Percentiles rank a stretch among this genome's conserved stretches.
Evolutionary conservation across 2,888 invertebrate species (phyloP).

Genomic region (Philereme vetulata): DNA sequence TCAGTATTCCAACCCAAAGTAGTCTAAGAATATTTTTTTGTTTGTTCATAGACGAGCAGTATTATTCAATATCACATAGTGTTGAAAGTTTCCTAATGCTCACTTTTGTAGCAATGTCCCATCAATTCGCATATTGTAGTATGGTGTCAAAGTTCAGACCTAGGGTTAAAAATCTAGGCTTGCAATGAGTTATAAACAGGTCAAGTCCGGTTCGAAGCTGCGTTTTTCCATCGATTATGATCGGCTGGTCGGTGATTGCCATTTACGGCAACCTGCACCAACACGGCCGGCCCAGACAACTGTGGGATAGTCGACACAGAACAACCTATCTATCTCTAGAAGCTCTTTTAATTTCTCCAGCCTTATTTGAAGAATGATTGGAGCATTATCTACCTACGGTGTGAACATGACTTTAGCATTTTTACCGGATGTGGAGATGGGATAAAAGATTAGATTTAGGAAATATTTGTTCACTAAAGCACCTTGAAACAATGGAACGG

Average conservation of each 20-base stretch:
- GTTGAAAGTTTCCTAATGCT: no score
- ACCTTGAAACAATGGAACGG: no score
- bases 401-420: constrained; percentile 7
- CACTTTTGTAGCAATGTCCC: no score
- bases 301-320: constrained; percentile 74
- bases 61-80: no score
- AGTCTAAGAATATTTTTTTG: no score
- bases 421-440: background rate
- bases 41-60: no score
- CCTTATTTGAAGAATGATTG: constrained; percentile 49
- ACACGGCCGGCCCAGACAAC: constrained; percentile 61
- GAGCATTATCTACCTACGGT: constrained; percentile 1
- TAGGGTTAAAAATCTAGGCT: constrained; percentile 26
- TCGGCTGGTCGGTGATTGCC: constrained; percentile 65
- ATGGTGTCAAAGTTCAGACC: constrained; percentile 5
- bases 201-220: constrained; percentile 75
- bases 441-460: background rate
- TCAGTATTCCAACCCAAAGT: no score
- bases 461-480: no score
- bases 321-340: constrained; percentile 73
- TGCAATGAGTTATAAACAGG: constrained; percentile 58
- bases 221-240: constrained; percentile 78
- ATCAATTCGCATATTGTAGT: no score
- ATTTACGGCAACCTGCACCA: constrained; percentile 72
- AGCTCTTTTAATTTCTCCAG: constrained; percentile 69